Conservation (phyloP, 2,888 invertebrate genomes). For the Margaritifera margaritifera region DNA sequence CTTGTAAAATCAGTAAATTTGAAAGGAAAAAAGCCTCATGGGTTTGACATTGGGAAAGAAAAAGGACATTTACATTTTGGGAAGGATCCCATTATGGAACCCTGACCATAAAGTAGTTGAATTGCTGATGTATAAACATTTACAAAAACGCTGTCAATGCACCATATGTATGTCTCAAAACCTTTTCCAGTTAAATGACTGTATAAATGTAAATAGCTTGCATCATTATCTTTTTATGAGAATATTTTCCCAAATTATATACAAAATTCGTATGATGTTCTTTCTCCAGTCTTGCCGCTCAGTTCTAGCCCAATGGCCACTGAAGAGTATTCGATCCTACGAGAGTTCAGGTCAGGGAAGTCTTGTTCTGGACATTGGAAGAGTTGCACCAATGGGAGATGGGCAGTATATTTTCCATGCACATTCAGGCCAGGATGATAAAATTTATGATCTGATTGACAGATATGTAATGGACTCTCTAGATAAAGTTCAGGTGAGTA, state of each 20-base stretch:
- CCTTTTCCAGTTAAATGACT: no score
- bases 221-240: no score
- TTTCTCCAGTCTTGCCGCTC: constrained; percentile 58
- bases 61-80: no score
- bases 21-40: no score
- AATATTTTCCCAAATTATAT: constrained; percentile 3
- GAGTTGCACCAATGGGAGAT: constrained; percentile 68
- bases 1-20: no score
- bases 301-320: constrained; percentile 70
- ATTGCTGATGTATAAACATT: no score
- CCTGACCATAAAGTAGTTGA: no score
- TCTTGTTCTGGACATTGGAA: constrained; percentile 66
- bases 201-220: no score
- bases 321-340: constrained; percentile 68
- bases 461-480: constrained; percentile 61
- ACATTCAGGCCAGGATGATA: constrained; percentile 56
- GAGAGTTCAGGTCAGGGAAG: constrained; percentile 66
- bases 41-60: no score
- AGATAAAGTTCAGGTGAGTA: constrained; percentile 39
- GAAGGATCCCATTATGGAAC: no score
- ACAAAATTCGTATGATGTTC: background rate
- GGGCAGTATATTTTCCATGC: constrained; percentile 68
- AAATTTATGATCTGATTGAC: constrained; percentile 66
- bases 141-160: no score
- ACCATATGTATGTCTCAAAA: no score